phyloP scores from a whole-genome alignment of 1,140 invertebrate species.

The Dendrolimus punctatus region DNA sequence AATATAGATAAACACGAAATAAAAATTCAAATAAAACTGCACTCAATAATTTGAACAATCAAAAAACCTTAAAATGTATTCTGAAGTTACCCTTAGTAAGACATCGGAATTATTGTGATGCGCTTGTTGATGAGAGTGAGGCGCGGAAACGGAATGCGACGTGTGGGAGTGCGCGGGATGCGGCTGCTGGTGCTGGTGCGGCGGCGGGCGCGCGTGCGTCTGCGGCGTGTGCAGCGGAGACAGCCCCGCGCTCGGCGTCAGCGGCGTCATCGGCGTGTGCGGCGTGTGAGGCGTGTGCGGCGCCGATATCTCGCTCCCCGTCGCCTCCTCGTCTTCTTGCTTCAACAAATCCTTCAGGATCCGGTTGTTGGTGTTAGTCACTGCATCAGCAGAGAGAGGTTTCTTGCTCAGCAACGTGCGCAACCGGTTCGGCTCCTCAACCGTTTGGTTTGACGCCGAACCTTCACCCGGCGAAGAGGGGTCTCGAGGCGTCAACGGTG shows the following conservation, averaged over 20 bases:
- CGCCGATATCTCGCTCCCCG: constrained; percentile 54
- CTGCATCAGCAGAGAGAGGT: constrained; percentile 36
- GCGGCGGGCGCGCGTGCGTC: constrained; percentile 43
- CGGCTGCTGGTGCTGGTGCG: constrained; percentile 27
- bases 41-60: too few species aligned
- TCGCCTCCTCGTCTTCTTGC: constrained; percentile 86
- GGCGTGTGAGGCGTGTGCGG: constrained; percentile 56
- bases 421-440: constrained; percentile 76
- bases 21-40: too few species aligned
- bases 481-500: constrained; percentile 66
- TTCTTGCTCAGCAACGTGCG: constrained; percentile 78
- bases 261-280: constrained; percentile 58
- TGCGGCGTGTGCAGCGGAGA: constrained; percentile 58
- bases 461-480: constrained; percentile 44
- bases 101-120: constrained; percentile 45
- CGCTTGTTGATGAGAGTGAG: constrained; percentile 26
- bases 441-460: constrained; percentile 27
- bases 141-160: constrained; percentile 29
- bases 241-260: constrained; percentile 68
- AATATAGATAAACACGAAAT: too few species aligned
- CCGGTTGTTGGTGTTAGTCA: constrained; percentile 50
- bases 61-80: too few species aligned
- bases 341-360: constrained; percentile 87
- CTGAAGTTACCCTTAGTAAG: constrained; percentile 32
- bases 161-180: constrained; percentile 20